phyloP scores from a whole-genome alignment of 2,888 invertebrate genomes.

The Chesias legatella region DNA sequence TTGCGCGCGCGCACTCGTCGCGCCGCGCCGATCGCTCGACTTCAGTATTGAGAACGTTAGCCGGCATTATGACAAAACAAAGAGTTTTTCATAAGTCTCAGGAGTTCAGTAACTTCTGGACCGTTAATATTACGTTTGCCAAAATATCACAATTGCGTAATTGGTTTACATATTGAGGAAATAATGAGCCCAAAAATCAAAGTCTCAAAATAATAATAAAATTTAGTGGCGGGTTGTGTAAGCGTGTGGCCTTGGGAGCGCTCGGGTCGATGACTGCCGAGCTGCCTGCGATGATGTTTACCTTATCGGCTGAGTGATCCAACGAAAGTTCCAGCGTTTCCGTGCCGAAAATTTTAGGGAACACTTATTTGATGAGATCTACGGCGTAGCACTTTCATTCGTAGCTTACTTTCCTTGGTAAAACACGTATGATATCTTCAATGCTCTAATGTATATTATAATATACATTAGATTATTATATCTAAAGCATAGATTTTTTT shows the following conservation, averaged over 20 bases:
- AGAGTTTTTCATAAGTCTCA: constrained; percentile 49
- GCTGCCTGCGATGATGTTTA: constrained; percentile 61
- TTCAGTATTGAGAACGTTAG: constrained; percentile 70
- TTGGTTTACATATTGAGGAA: constrained; percentile 15
- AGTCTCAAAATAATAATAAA: constrained; percentile 56
- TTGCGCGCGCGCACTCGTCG: constrained; percentile 53
- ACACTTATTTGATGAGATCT: constrained; percentile 39
- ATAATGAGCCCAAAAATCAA: constrained; percentile 31
- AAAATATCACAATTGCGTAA: constrained; percentile 19
- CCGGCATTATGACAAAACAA: constrained; percentile 61
- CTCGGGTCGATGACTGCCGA: constrained; percentile 63
- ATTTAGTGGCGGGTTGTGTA: constrained; percentile 62
- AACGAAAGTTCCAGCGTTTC: constrained; percentile 55
- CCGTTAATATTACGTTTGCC: constrained; percentile 36
- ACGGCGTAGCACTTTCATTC: constrained; percentile 39
- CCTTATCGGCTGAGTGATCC: constrained; percentile 64
- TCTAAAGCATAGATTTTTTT: too few species aligned
- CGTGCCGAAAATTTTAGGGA: constrained; percentile 42
- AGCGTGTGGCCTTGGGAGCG: constrained; percentile 69
- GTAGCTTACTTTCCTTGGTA: constrained; percentile 14
- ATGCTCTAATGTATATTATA: background rate
- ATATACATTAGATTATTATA: background rate
- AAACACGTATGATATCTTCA: background rate
- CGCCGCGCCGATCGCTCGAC: constrained; percentile 63
- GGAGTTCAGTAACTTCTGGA: constrained; percentile 37